Base-by-base conservation (phyloP, 2,888 invertebrate species). In the Panzeria rudis region DNA sequence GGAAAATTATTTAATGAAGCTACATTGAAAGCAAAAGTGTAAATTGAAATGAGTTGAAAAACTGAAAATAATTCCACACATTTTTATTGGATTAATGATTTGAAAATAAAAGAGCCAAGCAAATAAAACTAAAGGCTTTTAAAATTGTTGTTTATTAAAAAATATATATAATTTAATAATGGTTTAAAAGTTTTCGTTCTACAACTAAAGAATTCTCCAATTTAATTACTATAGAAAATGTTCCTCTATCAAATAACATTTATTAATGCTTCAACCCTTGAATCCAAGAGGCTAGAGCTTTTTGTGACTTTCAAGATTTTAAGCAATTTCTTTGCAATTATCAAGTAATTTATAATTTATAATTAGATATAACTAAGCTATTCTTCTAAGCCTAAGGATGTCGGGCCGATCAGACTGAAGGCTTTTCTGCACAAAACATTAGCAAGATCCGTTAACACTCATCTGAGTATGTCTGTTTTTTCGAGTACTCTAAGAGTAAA, bases 51-150 rank as follows among this genome's bases (percentile, higher is more conserved):
- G 44, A 23, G 20, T 2, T 11, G 62, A 59, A 59, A 64, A 72
- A 56, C 32, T 52, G 78, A 69, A 86, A 81, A 79, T 84, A 87
- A 87, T 88, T 87, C 87, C 86, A 88, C 88, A 90, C 89, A 88
- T 88, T 71, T 72, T 52, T 59, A 50, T 47, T 87, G 87, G 23
- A 13, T 41, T 4, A 6, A 61, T 29, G 15, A n/a, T 59, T 32
- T 23, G 50, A 25, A 32, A 64, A 88, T 88, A 88, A 86, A 87
- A 87, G 71, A 86, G 87, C 87, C 88, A 89, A 88, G 88, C 88
- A 88, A 87, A 86, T 85, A 86, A 78, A 64, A 52, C 15, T 50
- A 72, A 68, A 50, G 71, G n/a, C 50, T 56, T 54, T 47, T 64
- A 11, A 59, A 66, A 72, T 79, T 35, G 4, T 35, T 32, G 3